Evolutionary conservation across 2,113 vertebrate genomes (phyloP), one percentile per base, ranked within the genome.

Genomic region (Empidonax traillii): DNA sequence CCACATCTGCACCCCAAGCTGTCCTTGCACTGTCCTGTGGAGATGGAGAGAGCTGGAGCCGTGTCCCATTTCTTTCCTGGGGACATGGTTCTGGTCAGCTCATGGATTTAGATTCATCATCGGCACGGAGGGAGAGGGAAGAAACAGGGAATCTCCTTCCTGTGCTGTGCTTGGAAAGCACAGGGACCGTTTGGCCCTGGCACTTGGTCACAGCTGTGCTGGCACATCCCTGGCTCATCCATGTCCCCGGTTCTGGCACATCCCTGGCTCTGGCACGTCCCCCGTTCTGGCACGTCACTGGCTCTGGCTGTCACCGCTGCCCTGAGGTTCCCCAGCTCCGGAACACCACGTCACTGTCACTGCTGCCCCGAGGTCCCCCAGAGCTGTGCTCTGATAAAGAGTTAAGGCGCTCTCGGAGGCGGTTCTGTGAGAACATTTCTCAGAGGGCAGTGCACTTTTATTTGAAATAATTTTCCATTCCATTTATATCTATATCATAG

Each of bases 401-500:
- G 96, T 95, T 95, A 89, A 95, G 83, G 62, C 61, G 0, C 78
- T 93, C 91, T 82, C 71, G 28, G 94, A 93, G 89, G 94, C 85
- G 0, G 85, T 93, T 95, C 97, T 97, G 97, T 98, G 98, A 97
- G 97, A 98, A 98, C 94, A 87, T 97, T 97, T 97, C 95, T 91
- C 94, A 93, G 97, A 97, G 96, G 96, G 97, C 96, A 97, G 94
- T 95, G 96, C 96, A 97, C 96, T 97, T 97, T 73, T 97, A 96
- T 92, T 91, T 14, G 75, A 95, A 93, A 97, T 95, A 94, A 97
- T 97, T 98, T 98, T 98, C 98, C 97, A 96, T 97, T 98, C 97
- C 97, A 97, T 98, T 98, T 98, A 97, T 97, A 97, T 97, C 96
- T 97, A 97, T 97, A 95, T 96, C 96, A 97, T 96, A 94, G 94